Base-by-base conservation (phyloP, 1,140 invertebrate species). In the Vanessa tameamea region DNA sequence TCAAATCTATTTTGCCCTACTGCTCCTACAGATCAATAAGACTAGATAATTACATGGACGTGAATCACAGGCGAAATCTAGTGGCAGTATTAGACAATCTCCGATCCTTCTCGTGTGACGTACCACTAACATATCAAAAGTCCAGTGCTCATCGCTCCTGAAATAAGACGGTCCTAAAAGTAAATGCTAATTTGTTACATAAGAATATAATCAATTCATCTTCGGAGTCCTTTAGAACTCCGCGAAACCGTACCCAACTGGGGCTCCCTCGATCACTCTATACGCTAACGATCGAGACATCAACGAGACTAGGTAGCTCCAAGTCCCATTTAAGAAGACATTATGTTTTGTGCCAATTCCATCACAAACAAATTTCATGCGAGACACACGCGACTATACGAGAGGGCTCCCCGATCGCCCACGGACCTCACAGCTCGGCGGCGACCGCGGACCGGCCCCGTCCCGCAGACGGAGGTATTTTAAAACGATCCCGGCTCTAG, bases 61-160 rank as follows among this genome's bases (percentile, higher is more conserved):
- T 77, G 72, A 75, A 61, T 76, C 75, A 69, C 69, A 78, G 80
- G 65, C 76, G 74, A 73, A 79, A 51, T 76, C 69, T 75, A 83
- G 73, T 83, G 82, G 82, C 82, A 82, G 82, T 82, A 80, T 80
- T 66, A 78, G 75, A 83, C 72, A 77, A 75, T 68, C 53, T 65
- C 13, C 37, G 61, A 13, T 47, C 53, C 50, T 16, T 23, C 7
- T 9, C n/a, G 37, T 47, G 37, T 20, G 47, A 66, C 47, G 13
- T 51, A 66, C 47, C 47, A 66, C 47, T 31, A 13, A 51, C 47
- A 15, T 61, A n/a, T 31, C 13, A 23, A 61, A 12, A 37, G 14
- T 47, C 14, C 55, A 63, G 61, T 64, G 47, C 61, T 71, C 61
- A 37, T 47, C 59, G 69, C 23, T 71, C 69, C 61, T 71, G 16